Conservation (phyloP, 2,888 invertebrate genomes). For the Yponomeuta plumbellus region DNA sequence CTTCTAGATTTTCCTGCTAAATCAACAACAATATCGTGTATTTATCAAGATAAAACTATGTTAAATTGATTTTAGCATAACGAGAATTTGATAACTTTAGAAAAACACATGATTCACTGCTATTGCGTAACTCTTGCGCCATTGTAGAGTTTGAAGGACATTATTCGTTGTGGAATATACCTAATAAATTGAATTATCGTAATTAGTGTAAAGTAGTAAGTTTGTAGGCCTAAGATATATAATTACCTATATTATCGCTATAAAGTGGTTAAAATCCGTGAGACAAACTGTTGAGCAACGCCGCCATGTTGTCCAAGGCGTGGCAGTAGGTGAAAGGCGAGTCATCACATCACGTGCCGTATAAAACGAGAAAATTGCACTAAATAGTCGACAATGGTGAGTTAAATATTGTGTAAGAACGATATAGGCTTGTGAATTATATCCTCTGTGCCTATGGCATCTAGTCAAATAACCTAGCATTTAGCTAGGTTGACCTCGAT, state of each 20-base stretch:
- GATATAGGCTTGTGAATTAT: conserved; percentile 15
- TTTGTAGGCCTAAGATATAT: background rate
- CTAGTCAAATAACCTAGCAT: background rate
- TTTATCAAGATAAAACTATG: background rate
- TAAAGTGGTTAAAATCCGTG: conserved; percentile 5
- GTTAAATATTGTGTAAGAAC: conserved; percentile 30
- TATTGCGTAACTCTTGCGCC: background rate
- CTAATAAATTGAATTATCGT: background rate
- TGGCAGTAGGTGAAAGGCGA: conserved; percentile 33
- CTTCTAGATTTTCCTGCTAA: background rate
- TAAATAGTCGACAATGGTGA: conserved; percentile 49
- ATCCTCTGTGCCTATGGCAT: conserved; percentile 4
- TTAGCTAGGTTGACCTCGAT: background rate
- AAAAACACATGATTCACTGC: background rate
- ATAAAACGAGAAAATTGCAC: conserved; percentile 5
- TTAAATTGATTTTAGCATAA: background rate
- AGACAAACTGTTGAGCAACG: conserved; percentile 23
- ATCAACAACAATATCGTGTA: background rate
- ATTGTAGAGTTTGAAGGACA: background rate
- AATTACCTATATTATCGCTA: background rate
- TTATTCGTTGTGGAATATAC: background rate
- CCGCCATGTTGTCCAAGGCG: conserved; percentile 68
- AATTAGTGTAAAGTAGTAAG: conserved; percentile 3
- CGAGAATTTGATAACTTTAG: background rate
- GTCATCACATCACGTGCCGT: conserved; percentile 3